phyloP scores from a whole-genome alignment of 2,797 vertebrate genomes.

The Anas capensis region DNA sequence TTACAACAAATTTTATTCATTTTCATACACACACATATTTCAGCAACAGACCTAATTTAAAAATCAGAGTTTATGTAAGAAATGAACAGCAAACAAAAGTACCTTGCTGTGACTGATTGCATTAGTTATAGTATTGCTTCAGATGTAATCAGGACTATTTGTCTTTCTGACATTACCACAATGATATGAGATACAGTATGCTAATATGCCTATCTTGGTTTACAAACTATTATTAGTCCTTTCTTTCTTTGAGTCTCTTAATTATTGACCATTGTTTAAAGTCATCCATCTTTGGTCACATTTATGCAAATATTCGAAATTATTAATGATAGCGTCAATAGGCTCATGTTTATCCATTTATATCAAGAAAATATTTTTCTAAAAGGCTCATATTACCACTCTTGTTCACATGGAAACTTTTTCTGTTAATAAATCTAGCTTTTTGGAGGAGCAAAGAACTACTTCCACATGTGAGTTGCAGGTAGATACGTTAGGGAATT shows the following conservation, averaged over 20 bases:
- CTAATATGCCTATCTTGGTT: slow-evolving; percentile 72
- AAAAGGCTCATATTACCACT: not conserved
- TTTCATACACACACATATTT: slow-evolving; percentile 65
- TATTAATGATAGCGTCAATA: slow-evolving; percentile 61
- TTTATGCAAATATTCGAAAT: slow-evolving; percentile 76
- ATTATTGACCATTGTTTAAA: slow-evolving; percentile 76
- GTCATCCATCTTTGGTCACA: slow-evolving; percentile 68
- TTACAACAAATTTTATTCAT: slow-evolving; percentile 37
- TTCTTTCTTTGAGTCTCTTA: slow-evolving; percentile 77
- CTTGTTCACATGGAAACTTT: not conserved
- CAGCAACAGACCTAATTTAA: slow-evolving; percentile 54
- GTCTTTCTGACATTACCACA: slow-evolving; percentile 73
- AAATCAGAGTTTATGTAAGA: slow-evolving; percentile 60
- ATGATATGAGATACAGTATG: slow-evolving; percentile 65
- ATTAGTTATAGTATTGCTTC: slow-evolving; percentile 72
- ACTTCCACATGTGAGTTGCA: not conserved
- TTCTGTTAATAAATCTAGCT: not conserved
- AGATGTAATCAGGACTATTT: slow-evolving; percentile 79
- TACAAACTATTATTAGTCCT: slow-evolving; percentile 71
- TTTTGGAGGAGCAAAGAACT: not conserved
- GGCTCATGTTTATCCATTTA: slow-evolving; percentile 50
- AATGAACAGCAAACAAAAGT: slow-evolving; percentile 13
- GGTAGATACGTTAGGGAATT: not conserved
- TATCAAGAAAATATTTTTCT: slow-evolving; percentile 54
- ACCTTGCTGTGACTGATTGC: slow-evolving; percentile 74